These are phyloP conservation scores for Solenopsis fugax DNA, from an alignment of 1,140 invertebrate species.

Conservation along the genomic window DNA sequence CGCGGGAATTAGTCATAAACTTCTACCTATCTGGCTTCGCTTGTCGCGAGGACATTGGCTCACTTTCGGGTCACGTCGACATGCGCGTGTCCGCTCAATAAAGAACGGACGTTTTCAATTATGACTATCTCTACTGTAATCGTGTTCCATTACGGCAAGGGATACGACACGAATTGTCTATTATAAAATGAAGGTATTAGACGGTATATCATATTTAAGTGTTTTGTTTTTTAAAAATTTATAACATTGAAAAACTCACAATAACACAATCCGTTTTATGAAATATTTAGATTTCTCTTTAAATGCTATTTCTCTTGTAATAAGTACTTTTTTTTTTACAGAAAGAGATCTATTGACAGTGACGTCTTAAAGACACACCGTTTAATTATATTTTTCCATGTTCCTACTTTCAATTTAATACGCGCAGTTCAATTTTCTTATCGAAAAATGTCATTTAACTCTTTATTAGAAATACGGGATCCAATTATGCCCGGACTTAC, in stretches of 20 bases:
- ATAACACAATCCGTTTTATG: neutral
- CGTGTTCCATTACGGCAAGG: neutral
- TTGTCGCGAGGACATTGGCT: constrained; percentile 54
- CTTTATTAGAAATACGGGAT: constrained; percentile 56
- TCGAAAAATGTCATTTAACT: constrained; percentile 52
- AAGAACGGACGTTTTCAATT: constrained; percentile 53
- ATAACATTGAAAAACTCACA: neutral
- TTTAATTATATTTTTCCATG: constrained; percentile 1
- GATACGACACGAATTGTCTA: constrained; percentile 23
- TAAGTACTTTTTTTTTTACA: neutral
- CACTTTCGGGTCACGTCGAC: constrained; percentile 51
- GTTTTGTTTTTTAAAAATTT: neutral
- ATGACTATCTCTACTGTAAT: constrained; percentile 49
- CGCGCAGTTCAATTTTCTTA: constrained; percentile 18
- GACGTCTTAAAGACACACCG: neutral
- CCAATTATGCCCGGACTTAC: constrained; percentile 59
- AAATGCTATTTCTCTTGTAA: neutral
- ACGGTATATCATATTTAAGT: neutral
- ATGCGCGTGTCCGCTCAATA: constrained; percentile 36
- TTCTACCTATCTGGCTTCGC: constrained; percentile 65
- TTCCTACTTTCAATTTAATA: neutral
- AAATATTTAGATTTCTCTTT: neutral
- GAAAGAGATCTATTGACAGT: neutral
- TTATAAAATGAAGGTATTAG: neutral
- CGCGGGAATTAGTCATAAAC: constrained; percentile 71